Evolutionary conservation across 1,140 invertebrate genomes (phyloP).

Genomic region (Acyrthosiphon pisum): DNA sequence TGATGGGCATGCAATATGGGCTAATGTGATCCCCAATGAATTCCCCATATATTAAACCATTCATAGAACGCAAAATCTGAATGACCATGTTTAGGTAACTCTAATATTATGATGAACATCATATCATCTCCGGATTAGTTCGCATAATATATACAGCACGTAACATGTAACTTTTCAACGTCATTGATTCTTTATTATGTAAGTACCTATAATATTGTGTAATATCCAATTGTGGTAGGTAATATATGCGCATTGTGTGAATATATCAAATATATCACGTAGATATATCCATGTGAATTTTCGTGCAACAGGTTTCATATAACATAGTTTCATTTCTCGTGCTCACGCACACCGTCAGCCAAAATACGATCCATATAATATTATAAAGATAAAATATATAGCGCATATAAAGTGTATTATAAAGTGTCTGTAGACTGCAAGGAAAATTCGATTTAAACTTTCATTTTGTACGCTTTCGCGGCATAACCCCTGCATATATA

Average conservation of each 20-base stretch:
- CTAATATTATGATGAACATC: too few relatives aligned
- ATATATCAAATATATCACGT: not conserved
- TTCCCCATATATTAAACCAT: too few relatives aligned
- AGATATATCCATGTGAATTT: not conserved
- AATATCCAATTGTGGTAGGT: not conserved
- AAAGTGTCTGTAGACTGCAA: not conserved
- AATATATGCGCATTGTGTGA: too few relatives aligned
- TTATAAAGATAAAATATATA: not conserved
- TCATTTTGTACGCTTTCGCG: not conserved
- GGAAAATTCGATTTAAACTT: slow-evolving; percentile 30
- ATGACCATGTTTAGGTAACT: not conserved
- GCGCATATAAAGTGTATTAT: not conserved
- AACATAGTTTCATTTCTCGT: not conserved
- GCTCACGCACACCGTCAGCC: too few relatives aligned
- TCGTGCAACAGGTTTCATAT: not conserved
- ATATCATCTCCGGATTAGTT: not conserved
- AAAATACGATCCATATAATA: not conserved
- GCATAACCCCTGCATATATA: not conserved
- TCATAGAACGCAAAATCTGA: not conserved
- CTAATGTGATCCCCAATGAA: too few relatives aligned
- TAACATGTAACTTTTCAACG: too few relatives aligned
- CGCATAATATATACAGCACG: not conserved
- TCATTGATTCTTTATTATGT: too few relatives aligned
- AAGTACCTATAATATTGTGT: too few relatives aligned
- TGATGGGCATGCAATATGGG: too few relatives aligned